phyloP scores from a whole-genome alignment of 2,888 invertebrate species.

The Onthophagus sagittarius region DNA sequence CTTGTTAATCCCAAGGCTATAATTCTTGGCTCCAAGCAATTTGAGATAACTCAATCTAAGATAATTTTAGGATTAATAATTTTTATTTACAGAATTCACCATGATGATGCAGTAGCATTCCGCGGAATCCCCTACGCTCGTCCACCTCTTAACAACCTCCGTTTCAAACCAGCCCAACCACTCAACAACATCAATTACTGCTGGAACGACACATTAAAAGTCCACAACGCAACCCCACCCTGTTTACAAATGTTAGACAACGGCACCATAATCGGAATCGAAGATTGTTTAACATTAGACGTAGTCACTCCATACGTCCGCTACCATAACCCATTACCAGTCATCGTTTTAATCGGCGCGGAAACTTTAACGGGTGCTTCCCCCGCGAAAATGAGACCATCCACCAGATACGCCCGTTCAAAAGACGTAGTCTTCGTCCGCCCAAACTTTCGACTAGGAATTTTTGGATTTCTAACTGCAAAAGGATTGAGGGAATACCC shows the following conservation, averaged over 20 bases:
- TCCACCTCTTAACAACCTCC: conserved; percentile 63
- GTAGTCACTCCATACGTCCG: conserved; percentile 77
- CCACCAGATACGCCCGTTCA: conserved; percentile 68
- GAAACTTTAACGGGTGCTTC: conserved; percentile 75
- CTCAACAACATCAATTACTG: conserved; percentile 67
- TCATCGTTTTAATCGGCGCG: conserved; percentile 78
- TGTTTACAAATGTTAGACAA: conserved; percentile 70
- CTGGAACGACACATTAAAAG: conserved; percentile 72
- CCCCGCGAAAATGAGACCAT: conserved; percentile 69
- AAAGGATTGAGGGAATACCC: conserved; percentile 70
- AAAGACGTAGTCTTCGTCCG: conserved; percentile 82
- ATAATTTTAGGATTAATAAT: no score
- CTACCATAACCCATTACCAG: conserved; percentile 74
- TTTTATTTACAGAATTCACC: conserved; percentile 54
- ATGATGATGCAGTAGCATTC: conserved; percentile 76
- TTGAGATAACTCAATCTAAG: no score
- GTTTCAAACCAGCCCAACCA: conserved; percentile 68
- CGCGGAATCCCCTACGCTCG: conserved; percentile 78
- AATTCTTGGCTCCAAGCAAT: no score
- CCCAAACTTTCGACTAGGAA: conserved; percentile 70
- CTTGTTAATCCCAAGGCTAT: no score
- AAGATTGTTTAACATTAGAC: conserved; percentile 81
- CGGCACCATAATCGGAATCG: conserved; percentile 62
- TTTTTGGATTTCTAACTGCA: conserved; percentile 72
- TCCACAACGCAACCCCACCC: conserved; percentile 62